Evolutionary conservation across 2,113 vertebrate genomes (phyloP).

Genomic region (Melanerpes aurifrons): DNA sequence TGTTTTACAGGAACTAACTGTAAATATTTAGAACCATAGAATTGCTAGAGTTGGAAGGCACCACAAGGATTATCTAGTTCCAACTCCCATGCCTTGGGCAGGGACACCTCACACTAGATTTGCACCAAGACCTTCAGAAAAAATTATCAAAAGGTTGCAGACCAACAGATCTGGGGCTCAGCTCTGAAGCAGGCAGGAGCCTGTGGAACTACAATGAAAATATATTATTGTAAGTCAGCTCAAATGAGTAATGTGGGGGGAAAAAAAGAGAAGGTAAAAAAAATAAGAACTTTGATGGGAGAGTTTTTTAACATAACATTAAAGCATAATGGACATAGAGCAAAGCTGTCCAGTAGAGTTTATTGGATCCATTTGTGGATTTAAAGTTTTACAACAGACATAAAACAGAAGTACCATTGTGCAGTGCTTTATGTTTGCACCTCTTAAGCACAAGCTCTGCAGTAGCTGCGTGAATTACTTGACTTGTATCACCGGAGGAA

Average conservation of each 20-base stretch:
- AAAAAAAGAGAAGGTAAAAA: not conserved
- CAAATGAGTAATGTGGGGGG: not conserved
- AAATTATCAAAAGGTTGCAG: not conserved
- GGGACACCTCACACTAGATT: not conserved
- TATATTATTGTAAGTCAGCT: not conserved
- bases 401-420: conserved; percentile 1
- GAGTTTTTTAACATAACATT: not conserved
- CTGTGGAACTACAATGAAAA: not conserved
- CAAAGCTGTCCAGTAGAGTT: conserved; percentile 8
- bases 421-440: not conserved
- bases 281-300: not conserved
- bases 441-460: not conserved
- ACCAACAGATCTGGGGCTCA: not conserved
- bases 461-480: conserved; percentile 1
- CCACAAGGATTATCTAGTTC: too few relatives aligned
- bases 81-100: too few relatives aligned
- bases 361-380: conserved; percentile 23
- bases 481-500: not conserved
- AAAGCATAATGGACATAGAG: not conserved
- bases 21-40: not conserved
- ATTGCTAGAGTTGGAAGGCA: too few relatives aligned
- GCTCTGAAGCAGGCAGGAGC: not conserved
- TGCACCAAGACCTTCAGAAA: not conserved
- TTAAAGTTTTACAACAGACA: conserved; percentile 20
- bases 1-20: not conserved